Evolutionary conservation across 2,888 invertebrate species (phyloP), one percentile per base, ranked within the genome.

Genomic region (Bugulina stolonifera): DNA sequence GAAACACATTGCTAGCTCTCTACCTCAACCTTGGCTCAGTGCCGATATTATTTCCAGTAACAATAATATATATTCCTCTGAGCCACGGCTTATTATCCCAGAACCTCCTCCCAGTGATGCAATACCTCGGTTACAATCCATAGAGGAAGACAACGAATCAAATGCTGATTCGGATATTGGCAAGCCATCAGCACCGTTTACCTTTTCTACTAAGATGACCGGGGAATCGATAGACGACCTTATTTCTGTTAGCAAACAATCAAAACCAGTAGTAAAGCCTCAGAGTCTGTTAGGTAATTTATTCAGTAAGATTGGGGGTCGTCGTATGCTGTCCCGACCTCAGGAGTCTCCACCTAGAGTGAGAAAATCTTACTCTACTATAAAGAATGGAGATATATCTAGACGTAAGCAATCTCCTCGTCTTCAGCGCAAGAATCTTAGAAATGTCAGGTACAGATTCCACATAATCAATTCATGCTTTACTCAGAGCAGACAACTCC

Each of bases 301-400:
- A 14, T 64, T 64, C n/a, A 64, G 64, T 27, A 64, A 64, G 32
- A 64, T 64, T n/a, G 64, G 64, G 14, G 64, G 64, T 3, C 2
- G 32, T 2, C 64, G 64, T 25, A 64, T 64, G 3, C 64, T 64
- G 3, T 14, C 32, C 32, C 22, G 64, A 32, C 64, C 64, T 64
- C 64, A 64, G n/a, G 64, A 64, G 64, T 64, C 64, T 2, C 64
- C 64, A 5, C 64, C 64, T 2, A 64, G 64, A 32, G 27, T 32
- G 5, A 64, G 64, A 27, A 64, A 32, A n/a, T 57, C 57, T 5
- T 5, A 5, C 5, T 29, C 64, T 32, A 10, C 43, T 43, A 18
- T 43, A 10, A 43, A 43, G 18, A 43, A 5, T 43, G 43, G 43
- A 10, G 43, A 43, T 10, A 5, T 5, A 18, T 43, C 18, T 5